A percentile compares a stretch with the other conserved stretches of the same genome.
Conservation (phyloP, 1,140 invertebrate species). For the Pogonomyrmex californicus region DNA sequence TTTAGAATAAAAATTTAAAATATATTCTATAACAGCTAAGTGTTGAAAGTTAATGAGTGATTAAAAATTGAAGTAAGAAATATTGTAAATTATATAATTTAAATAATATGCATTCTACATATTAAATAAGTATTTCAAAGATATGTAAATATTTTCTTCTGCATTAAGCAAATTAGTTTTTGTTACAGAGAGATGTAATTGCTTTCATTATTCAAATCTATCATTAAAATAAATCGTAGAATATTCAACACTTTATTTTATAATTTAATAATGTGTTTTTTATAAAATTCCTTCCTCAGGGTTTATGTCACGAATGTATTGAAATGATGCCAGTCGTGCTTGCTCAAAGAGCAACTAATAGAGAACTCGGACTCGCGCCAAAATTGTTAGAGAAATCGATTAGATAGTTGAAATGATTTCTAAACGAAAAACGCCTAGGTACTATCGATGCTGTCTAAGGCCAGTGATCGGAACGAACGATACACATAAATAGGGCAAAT, state of each 20-base stretch:
- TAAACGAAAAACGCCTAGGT: constrained; percentile 62
- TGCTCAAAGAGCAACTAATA: constrained; percentile 42
- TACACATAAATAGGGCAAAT: constrained; percentile 8
- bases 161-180: not conserved
- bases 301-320: constrained; percentile 49
- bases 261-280: not conserved
- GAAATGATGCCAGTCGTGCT: constrained; percentile 28
- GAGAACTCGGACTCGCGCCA: constrained; percentile 1
- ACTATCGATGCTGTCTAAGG: constrained; percentile 63
- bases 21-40: not conserved
- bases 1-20: not conserved
- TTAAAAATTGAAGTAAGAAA: not conserved
- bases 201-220: not conserved
- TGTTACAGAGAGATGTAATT: not conserved
- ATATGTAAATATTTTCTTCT: not conserved
- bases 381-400: constrained; percentile 60
- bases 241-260: not conserved
- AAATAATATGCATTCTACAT: not conserved
- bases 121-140: not conserved
- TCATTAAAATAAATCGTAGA: not conserved
- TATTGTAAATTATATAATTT: constrained; percentile 6
- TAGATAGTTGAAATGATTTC: constrained; percentile 60
- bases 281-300: constrained; percentile 39
- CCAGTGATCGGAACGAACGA: constrained; percentile 69
- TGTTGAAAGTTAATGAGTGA: not conserved